Base-by-base conservation (phyloP, 2,113 vertebrate species). In the Saimiri boliviensis region DNA sequence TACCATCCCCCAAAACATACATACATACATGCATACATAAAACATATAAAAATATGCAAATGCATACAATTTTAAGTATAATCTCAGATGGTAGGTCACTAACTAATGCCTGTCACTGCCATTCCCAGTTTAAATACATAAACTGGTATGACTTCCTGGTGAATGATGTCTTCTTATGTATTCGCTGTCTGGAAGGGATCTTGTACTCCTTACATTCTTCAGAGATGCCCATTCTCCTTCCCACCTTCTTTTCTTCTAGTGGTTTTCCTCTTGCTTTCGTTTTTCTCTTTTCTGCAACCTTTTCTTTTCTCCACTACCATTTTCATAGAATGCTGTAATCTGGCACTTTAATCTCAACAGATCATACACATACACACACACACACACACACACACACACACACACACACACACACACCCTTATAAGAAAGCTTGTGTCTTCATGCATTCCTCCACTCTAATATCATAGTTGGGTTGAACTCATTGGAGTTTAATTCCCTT, bases 131-230 rank as follows among this genome's bases (percentile, higher is more conserved):
- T n/a, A 35, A 20, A 32, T 30, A 25, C 47, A 9, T 37, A 20
- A 56, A 16, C 2, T 25, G 4, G 37, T 1, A 2, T 9, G 45
- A 12, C 8, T 70, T 12, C 56, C 17, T 4, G 32, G 30, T 2
- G 47, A 85, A 19, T 7, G 20, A 17, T 0, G 3, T 19, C 17
- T 8, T 42, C 80, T 20, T 47, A 17, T 5, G 1, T 0, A 25
- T 23, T 13, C 4, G 8, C 25, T 4, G 40, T 1, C 3, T 25
- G 13, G 71, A 19, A 19, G 19, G 17, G 16, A 56, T 3, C 13
- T 0, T 1, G 8, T 32, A 40, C 25, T 21, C 40, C 63, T 60
- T 19, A 2, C 27, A 63, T 13, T 63, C 12, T 63, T 63, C 60
- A 63, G 60, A 30, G 60, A 63, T 63, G 60, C 60, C 60, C 60